Evolutionary conservation across 2,888 invertebrate genomes (phyloP), one percentile per base, ranked within the genome.

Genomic region (Melolontha melolontha): DNA sequence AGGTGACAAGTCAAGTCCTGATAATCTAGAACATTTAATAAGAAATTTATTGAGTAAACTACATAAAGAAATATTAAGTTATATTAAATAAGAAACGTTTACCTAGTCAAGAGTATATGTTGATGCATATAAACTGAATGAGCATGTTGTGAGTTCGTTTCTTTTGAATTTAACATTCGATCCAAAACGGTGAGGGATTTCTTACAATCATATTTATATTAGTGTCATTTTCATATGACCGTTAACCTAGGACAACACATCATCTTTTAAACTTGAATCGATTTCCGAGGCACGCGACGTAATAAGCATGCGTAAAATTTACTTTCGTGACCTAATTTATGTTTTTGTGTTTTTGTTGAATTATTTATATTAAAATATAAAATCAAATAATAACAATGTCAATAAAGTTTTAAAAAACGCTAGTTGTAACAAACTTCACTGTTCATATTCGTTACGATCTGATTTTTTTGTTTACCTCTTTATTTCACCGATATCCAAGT

Each of bases 71-170:
- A 12, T 51, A 59, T 39, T 62, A 55, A 54, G 1, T 29, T 50
- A 17, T n/a, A n/a, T 34, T 2, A 34, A 34, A 34, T 34, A 34
- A 34, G 6, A 40, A 16, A 64, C 16, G 11, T 22, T 72, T 80
- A 83, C 83, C 83, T 82, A 71, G 83, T 83, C 74, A 81, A 78
- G 70, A 83, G 77, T 71, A 83, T 83, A 78, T 82, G 81, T 77
- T 82, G 81, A 76, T 81, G 83, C 83, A 83, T 83, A 74, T 83
- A 83, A 68, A 80, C 78, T 70, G 76, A 76, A 72, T 80, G 78
- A 63, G 75, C 79, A 80, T 80, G 80, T 75, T 80, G 78, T 70
- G 68, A 72, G 63, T 64, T 69, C 57, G 69, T 74, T 72, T 79
- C 79, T 77, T 79, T 80, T 69, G 77, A 73, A 39, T 73, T 73